A percentile compares a stretch with the other conserved stretches of the same genome.
Evolutionary conservation across 2,888 invertebrate genomes (phyloP).

Genomic region (Perizoma affinitatum): DNA sequence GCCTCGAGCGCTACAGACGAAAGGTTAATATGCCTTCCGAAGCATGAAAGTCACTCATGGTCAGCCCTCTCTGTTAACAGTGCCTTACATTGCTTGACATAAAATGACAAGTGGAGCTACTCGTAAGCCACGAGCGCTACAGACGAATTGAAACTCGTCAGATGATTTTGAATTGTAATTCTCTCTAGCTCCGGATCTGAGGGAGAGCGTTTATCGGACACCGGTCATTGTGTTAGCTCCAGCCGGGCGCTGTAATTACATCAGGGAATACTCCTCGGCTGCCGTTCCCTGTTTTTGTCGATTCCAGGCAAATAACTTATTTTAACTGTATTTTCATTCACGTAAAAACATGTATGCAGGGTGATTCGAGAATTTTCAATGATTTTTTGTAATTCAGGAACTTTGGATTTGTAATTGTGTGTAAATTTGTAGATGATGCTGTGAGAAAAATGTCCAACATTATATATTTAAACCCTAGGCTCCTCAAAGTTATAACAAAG

Average conservation of each 20-base stretch:
- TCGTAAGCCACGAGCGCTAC: too few species aligned
- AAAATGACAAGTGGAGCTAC: too few species aligned
- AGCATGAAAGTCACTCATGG: too few species aligned
- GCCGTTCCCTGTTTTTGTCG: conserved; percentile 25
- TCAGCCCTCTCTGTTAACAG: too few species aligned
- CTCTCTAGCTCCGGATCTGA: conserved; percentile 7
- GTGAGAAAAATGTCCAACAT: too few species aligned
- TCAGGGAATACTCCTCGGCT: conserved; percentile 63
- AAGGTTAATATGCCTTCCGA: background rate
- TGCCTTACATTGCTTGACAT: too few species aligned
- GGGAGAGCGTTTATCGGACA: conserved; percentile 57
- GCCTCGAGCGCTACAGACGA: background rate
- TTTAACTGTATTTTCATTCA: conserved; percentile 29
- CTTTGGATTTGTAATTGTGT: too few species aligned
- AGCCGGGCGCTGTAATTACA: conserved; percentile 75
- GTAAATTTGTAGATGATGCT: too few species aligned
- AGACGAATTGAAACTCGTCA: conserved; percentile 9
- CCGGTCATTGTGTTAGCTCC: conserved; percentile 75
- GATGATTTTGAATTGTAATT: conserved; percentile 15
- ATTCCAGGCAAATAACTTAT: conserved; percentile 25
- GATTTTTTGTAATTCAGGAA: too few species aligned
- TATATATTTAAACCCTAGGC: too few species aligned
- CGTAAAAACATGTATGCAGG: conserved; percentile 48
- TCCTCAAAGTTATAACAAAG: too few species aligned
- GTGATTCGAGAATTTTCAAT: too few species aligned